Evolutionary conservation across 2,113 vertebrate genomes (phyloP).

Genomic region (Entomyzon cyanotis): DNA sequence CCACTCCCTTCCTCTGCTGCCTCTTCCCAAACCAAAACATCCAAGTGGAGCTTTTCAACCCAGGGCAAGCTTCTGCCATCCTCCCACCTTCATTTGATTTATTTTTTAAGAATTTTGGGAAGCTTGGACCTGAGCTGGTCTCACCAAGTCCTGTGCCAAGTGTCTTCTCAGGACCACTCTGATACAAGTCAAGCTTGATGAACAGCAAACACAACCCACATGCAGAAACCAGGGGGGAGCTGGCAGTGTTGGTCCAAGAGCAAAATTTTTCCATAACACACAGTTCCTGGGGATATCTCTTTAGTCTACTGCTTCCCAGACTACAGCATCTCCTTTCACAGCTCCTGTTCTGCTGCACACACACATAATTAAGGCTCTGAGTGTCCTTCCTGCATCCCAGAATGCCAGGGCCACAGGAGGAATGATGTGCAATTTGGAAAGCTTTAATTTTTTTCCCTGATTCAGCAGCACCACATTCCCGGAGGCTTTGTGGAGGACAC

Average conservation of each 20-base stretch:
- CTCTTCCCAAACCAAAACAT: slow-evolving; percentile 26
- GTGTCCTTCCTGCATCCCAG: background rate
- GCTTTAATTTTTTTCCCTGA: background rate
- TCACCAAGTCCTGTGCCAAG: background rate
- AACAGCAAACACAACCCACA: background rate
- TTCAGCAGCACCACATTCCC: background rate
- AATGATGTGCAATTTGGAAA: background rate
- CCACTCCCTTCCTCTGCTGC: slow-evolving; percentile 45
- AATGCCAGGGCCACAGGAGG: background rate
- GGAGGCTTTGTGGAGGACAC: accelerated
- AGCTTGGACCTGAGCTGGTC: background rate
- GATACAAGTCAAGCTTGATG: background rate
- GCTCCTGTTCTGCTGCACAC: background rate
- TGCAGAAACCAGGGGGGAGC: accelerated
- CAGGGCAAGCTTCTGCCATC: background rate
- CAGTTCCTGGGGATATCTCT: background rate
- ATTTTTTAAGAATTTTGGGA: background rate
- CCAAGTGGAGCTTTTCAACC: background rate
- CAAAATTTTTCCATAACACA: background rate
- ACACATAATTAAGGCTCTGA: background rate
- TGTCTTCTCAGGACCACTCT: background rate
- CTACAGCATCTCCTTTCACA: background rate
- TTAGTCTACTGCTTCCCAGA: background rate
- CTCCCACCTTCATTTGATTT: background rate
- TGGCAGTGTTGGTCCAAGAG: background rate